These are phyloP conservation scores for Dendronephthya gigantea DNA, from an alignment of 64 coral and sea anemone species.

Conservation along the genomic window DNA sequence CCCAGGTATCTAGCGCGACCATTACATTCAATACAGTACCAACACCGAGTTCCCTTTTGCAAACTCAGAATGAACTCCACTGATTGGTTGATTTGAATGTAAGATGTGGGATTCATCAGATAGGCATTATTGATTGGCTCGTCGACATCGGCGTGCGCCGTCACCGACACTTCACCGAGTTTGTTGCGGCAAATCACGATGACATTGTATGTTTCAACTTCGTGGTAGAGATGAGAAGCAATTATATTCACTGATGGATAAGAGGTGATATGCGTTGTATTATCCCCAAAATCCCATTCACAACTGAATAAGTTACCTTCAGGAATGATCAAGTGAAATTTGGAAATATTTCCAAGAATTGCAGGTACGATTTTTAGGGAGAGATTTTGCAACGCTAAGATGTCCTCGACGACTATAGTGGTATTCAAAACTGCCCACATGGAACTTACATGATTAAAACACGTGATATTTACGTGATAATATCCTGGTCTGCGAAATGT, in stretches of 20 bases:
- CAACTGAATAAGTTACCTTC: background rate
- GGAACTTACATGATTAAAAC: background rate
- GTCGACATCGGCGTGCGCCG: background rate
- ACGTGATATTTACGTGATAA: background rate
- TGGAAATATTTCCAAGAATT: background rate
- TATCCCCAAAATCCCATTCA: background rate
- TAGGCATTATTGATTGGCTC: background rate
- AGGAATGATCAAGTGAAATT: background rate
- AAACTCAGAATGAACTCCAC: background rate
- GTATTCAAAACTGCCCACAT: background rate
- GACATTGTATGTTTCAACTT: background rate
- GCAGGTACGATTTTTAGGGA: background rate
- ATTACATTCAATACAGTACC: background rate
- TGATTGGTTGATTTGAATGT: background rate
- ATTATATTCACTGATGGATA: background rate
- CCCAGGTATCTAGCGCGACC: background rate
- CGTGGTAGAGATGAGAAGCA: background rate
- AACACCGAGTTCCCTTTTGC: background rate
- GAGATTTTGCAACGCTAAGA: background rate
- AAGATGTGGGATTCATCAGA: background rate
- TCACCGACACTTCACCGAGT: background rate
- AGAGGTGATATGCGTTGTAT: background rate
- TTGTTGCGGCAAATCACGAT: background rate
- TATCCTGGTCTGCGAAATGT: background rate
- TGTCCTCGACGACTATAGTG: background rate